These are phyloP conservation scores for Drosophila leonis DNA, from an alignment of 2,888 invertebrate genomes.

Conservation along the genomic window DNA sequence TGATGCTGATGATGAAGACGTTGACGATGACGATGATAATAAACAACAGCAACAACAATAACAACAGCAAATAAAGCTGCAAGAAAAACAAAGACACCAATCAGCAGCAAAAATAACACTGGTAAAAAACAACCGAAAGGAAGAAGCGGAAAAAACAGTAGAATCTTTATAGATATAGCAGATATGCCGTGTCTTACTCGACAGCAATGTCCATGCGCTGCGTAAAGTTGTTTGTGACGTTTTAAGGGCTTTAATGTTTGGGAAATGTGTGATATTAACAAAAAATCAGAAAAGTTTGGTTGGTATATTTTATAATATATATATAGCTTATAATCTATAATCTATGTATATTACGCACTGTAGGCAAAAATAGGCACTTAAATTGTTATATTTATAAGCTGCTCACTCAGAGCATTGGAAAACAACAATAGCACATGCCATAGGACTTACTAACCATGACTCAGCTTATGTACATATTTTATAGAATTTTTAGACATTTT, in stretches of 20 bases:
- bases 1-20: slow-evolving; percentile 31
- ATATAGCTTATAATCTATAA: not conserved
- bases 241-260: not conserved
- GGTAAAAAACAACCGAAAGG: slow-evolving; percentile 29
- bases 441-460: no score
- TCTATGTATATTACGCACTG: no score
- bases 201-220: slow-evolving; percentile 2
- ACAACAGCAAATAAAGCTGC: slow-evolving; percentile 43
- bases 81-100: slow-evolving; percentile 67
- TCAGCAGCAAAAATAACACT: slow-evolving; percentile 62
- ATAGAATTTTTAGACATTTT: no score
- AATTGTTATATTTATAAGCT: not conserved
- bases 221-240: not conserved
- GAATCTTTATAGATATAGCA: slow-evolving; percentile 55
- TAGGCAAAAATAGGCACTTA: no score
- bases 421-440: no score
- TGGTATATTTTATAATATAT: no score
- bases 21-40: slow-evolving; percentile 23
- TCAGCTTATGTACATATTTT: no score
- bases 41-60: slow-evolving; percentile 28
- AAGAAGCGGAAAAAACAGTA: slow-evolving; percentile 26
- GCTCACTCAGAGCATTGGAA: no score
- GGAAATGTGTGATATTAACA: no score
- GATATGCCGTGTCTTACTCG: slow-evolving; percentile 22
- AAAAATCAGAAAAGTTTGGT: no score